Conservation (phyloP, 2,888 invertebrate genomes). For the Meiosimyza decipiens region DNA sequence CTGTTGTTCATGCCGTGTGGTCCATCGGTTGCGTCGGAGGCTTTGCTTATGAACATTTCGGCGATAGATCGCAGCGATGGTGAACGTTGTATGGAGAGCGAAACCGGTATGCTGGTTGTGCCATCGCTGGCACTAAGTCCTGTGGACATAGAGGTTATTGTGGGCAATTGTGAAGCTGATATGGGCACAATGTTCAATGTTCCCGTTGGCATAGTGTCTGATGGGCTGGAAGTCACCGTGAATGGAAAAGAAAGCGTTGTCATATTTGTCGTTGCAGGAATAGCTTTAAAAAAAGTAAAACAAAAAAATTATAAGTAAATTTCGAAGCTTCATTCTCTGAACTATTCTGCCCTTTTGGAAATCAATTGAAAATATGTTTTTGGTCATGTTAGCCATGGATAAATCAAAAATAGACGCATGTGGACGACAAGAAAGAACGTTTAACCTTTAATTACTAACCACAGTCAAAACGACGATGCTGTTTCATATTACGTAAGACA, state of each 20-base stretch:
- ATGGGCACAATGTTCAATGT: conserved; percentile 62
- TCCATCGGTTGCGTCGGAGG: conserved; percentile 21
- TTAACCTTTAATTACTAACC: too few relatives aligned
- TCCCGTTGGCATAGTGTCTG: conserved; percentile 56
- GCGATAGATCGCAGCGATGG: conserved; percentile 57
- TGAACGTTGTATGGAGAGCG: conserved; percentile 59
- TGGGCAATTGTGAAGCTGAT: conserved; percentile 54
- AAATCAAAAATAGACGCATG: too few relatives aligned
- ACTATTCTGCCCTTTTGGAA: background rate
- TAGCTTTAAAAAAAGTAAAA: conserved; percentile 43
- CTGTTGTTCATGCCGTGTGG: conserved; percentile 16
- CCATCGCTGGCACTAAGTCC: conserved; percentile 54
- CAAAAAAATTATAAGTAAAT: background rate
- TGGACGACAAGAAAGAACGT: too few relatives aligned
- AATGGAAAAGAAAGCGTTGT: conserved; percentile 65
- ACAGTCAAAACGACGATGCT: too few relatives aligned
- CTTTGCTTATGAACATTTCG: conserved; percentile 46
- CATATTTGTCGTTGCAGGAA: conserved; percentile 56
- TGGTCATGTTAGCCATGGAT: too few relatives aligned
- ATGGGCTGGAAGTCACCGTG: conserved; percentile 58
- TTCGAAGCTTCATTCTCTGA: background rate
- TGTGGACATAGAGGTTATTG: conserved; percentile 55
- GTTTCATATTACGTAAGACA: too few relatives aligned
- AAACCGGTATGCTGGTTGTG: conserved; percentile 61
- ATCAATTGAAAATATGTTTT: background rate